Percentiles rank a stretch among this genome's conserved stretches.
phyloP scores from a whole-genome alignment of 2,888 invertebrate species.

The Bombylius major region DNA sequence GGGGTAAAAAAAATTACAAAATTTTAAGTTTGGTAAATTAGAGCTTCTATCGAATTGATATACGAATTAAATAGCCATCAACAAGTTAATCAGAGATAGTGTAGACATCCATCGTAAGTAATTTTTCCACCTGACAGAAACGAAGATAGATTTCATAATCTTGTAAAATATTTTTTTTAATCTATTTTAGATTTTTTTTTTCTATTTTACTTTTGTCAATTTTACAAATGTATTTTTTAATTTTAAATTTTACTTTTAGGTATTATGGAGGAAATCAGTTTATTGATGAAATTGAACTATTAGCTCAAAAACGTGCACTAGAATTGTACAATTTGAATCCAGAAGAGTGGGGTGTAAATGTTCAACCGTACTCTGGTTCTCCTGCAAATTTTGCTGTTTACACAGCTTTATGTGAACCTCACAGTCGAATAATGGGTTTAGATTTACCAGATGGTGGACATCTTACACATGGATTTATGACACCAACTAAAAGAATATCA shows the following conservation, averaged over 20 bases:
- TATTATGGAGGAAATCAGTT: slow-evolving; percentile 97
- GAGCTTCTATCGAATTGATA: too few species aligned
- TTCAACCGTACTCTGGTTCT: slow-evolving; percentile 89
- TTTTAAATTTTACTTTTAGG: slow-evolving; percentile 39
- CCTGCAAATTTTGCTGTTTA: slow-evolving; percentile 97
- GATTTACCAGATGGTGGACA: slow-evolving; percentile 97
- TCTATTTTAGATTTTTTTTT: too few species aligned
- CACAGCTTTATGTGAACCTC: slow-evolving; percentile 77
- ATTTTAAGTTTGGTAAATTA: too few species aligned
- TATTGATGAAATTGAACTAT: slow-evolving; percentile 83
- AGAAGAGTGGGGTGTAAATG: slow-evolving; percentile 93
- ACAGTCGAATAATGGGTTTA: slow-evolving; percentile 92
- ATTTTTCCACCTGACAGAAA: too few species aligned
- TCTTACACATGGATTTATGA: slow-evolving; percentile 85
- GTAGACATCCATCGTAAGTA: too few species aligned
- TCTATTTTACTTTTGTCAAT: too few species aligned
- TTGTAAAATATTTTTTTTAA: too few species aligned
- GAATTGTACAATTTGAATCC: slow-evolving; percentile 69
- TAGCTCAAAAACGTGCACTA: slow-evolving; percentile 79
- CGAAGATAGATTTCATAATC: too few species aligned
- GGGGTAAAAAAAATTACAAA: too few species aligned
- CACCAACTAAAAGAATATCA: slow-evolving; percentile 79
- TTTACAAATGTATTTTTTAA: too few species aligned
- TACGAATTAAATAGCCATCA: too few species aligned
- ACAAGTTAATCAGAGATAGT: too few species aligned